Conservation (phyloP, 2,113 vertebrate genomes). For the Amphiprion percula region DNA sequence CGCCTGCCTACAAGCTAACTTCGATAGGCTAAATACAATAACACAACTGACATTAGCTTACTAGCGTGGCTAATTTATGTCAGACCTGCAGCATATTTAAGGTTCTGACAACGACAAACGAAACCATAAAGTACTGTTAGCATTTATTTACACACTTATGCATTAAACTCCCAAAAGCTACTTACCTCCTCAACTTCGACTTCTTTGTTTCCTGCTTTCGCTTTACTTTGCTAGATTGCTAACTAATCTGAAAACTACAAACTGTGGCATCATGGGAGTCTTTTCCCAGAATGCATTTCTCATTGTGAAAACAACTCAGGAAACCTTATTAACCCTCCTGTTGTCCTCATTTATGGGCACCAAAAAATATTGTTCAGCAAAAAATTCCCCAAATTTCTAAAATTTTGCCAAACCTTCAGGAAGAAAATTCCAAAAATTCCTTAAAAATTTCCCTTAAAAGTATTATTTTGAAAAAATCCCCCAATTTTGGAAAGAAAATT, state of each 20-base stretch:
- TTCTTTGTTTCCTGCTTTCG: not conserved
- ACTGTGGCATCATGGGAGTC: conserved; percentile 59
- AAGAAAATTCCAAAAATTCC: no score
- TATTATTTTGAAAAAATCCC: no score
- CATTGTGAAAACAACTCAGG: not conserved
- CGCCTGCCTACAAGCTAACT: not conserved
- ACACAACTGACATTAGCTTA: not conserved
- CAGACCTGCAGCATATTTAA: not conserved
- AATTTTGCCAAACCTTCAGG: no score
- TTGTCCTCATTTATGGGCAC: no score
- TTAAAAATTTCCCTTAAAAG: no score
- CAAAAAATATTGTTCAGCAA: no score
- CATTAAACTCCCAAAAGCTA: not conserved
- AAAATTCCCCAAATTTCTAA: no score
- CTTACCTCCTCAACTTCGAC: conserved; percentile 14
- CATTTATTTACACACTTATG: no score
- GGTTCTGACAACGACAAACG: not conserved
- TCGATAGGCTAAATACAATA: not conserved
- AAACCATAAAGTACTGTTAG: not conserved
- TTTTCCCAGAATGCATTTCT: conserved; percentile 1
- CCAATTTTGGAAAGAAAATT: no score
- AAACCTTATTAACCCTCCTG: no score
- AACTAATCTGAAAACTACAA: conserved; percentile 61
- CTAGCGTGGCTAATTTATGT: not conserved
- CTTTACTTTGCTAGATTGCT: conserved; percentile 16